Base-by-base conservation (phyloP, 1,140 invertebrate species). In the Drosophila chauvacae region DNA sequence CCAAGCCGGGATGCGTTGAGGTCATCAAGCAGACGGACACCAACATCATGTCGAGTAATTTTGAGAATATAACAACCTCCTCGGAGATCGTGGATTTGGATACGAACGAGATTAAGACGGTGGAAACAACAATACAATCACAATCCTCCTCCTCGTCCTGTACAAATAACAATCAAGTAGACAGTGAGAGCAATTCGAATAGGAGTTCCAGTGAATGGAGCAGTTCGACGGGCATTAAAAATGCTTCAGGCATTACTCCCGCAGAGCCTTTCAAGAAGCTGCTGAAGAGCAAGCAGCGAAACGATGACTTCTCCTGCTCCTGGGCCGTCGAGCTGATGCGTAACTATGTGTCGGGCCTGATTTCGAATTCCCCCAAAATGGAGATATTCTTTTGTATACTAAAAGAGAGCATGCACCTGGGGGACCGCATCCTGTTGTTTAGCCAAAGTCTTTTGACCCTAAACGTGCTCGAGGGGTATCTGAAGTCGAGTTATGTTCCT, bases 331-430 rank as follows among this genome's bases (percentile, higher is more conserved):
- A 97, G 61, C 91, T 98, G 18, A 94, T 99, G 91, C 97, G 97
- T 92, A 95, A 96, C 74, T 99, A 99, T 92, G 93, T 96, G 59
- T 95, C 97, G 10, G 98, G 97, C 33, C 93, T 96, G n/a, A 95
- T 99, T 71, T 97, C 98, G 85, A 98, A 98, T 90, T 98, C 98
- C 6, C 96, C 97, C 2, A 99, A 99, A 94, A 98, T 99, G 96
- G 95, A 97, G 69, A 94, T 99, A 28, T 96, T 99, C 74, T 98
- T 99, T 91, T 96, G 96, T 62, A 97, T 99, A 51, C 94, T 99
- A 9, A 96, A 98, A 78, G 97, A 99, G 93, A 97, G 97, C 73
- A 95, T 99, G 37, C 93, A 94, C 58, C 83, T 97, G 35, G 97
- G 97, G 4, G 98, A 99, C 93, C 95, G 98, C 64, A 94, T 99